Base-by-base conservation (phyloP, 2,797 vertebrate species). In the Pangasius djambal region DNA sequence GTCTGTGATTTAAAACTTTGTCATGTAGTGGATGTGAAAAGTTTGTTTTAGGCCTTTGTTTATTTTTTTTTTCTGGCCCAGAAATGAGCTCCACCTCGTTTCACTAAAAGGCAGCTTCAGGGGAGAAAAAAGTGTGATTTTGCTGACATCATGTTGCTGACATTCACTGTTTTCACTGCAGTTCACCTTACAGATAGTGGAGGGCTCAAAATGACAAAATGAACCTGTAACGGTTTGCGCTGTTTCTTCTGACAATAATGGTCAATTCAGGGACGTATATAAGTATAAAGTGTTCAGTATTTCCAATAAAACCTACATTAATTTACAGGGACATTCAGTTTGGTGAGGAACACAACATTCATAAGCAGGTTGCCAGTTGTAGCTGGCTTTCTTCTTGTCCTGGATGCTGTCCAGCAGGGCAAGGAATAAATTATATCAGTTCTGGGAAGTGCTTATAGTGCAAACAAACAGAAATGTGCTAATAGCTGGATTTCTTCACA, bases 361-460 rank as follows among this genome's bases (percentile, higher is more conserved):
- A 48, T 55, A 70, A 75, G 72, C 87, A 77, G 44, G 86, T 89
- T 70, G 77, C 65, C 88, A 50, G 69, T 85, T 85, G 83, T 90
- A 81, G 91, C 87, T 89, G 89, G 84, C 63, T 88, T 84, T 89
- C 12, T 16, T 87, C 31, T n/a, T 40, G 25, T 75, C 77, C 57
- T 90, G 89, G 67, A 48, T 61, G 83, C 40, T n/a, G 52, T 89
- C 85, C 89, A 92, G 91, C 89, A 85, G 69, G 67, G 25, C 6
- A 20, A 87, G 69, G 89, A 93, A 92, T 92, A 92, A 88, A 92
- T 93, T 91, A 90, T 91, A 94, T 90, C 84, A 87, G 59, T 94
- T 94, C 94, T 94, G 91, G 93, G 93, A 94, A 94, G 90, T 89
- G 83, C 85, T 74, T 92, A 77, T 31, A 88, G 84, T 75, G 90